Evolutionary conservation across 30 jellyfish, hydroid and myxozoan genomes (phyloP).

Genomic region (Turritopsis rubra): DNA sequence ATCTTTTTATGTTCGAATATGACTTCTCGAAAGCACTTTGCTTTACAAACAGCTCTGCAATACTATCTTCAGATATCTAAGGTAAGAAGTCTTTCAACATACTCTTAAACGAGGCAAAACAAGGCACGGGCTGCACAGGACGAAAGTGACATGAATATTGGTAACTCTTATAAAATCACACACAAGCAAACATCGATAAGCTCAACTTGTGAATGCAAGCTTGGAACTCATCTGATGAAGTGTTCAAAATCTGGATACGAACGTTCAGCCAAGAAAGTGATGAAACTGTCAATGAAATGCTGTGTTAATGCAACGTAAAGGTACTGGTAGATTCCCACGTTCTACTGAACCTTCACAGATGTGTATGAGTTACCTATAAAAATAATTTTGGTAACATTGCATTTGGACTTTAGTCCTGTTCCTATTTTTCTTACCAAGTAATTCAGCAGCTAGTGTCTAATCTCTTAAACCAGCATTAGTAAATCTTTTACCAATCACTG

Average conservation of each 20-base stretch:
- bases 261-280: not conserved
- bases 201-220: not conserved
- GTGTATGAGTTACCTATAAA: too few relatives aligned
- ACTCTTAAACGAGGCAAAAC: too few relatives aligned
- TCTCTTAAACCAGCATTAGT: conserved; percentile 46
- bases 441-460: conserved; percentile 2
- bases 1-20: too few relatives aligned
- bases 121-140: too few relatives aligned
- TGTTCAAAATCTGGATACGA: not conserved
- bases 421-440: conserved; percentile 15
- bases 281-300: not conserved
- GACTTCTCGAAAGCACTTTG: too few relatives aligned
- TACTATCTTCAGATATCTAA: too few relatives aligned
- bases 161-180: too few relatives aligned
- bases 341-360: not conserved
- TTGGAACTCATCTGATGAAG: not conserved
- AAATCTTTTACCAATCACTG: conserved; percentile 44
- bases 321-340: not conserved
- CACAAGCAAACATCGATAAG: too few relatives aligned
- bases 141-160: too few relatives aligned
- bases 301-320: not conserved
- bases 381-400: not conserved
- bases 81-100: too few relatives aligned
- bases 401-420: not conserved
- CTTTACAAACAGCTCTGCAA: too few relatives aligned